Evolutionary conservation across 2,113 vertebrate species (phyloP).

Genomic region (Cyanocitta stelleri): DNA sequence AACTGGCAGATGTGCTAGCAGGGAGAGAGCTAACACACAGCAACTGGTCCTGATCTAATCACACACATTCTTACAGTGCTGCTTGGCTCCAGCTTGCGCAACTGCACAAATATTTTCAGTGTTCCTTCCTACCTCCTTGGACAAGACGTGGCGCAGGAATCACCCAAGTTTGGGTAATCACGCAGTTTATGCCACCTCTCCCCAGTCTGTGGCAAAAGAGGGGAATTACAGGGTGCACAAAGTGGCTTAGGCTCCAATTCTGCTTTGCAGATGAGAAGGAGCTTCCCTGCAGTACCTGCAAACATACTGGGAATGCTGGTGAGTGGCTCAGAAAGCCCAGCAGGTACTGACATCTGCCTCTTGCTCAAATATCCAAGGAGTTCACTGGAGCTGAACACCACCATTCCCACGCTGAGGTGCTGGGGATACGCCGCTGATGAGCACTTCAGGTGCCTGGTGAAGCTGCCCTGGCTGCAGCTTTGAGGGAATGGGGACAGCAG

Average conservation of each 20-base stretch:
- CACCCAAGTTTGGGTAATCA: background rate
- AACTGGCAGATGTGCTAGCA: background rate
- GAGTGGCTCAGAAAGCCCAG: background rate
- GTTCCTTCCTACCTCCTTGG: background rate
- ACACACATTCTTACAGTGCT: background rate
- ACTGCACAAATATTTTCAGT: background rate
- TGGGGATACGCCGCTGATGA: background rate
- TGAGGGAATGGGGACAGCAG: background rate
- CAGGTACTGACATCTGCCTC: background rate
- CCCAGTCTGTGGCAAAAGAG: background rate
- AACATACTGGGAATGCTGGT: background rate
- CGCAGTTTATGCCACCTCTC: background rate
- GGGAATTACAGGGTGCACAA: background rate
- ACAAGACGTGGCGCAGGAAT: background rate
- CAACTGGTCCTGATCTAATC: background rate
- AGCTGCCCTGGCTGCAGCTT: background rate
- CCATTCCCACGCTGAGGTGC: background rate
- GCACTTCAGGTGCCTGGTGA: background rate
- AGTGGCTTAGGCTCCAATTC: background rate
- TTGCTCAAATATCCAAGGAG: background rate
- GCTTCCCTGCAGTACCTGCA: background rate
- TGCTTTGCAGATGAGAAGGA: background rate
- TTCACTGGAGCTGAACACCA: background rate
- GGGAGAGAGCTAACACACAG: background rate
- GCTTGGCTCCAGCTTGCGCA: background rate